Evolutionary conservation across 2,113 vertebrate genomes (phyloP).

Genomic region (Osmerus mordax): DNA sequence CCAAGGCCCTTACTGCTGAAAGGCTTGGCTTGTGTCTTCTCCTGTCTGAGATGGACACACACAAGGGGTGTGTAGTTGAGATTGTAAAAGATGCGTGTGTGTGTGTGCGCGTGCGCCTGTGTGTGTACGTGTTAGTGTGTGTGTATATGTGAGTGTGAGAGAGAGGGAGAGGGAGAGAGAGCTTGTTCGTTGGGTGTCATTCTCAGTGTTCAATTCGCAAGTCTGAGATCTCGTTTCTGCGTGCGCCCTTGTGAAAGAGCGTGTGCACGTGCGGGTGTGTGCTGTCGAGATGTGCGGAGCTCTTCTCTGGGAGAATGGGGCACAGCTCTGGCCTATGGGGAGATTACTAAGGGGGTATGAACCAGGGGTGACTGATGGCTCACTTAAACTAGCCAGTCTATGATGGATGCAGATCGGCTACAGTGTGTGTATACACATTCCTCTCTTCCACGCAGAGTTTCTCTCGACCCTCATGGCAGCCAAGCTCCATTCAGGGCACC

Average conservation of each 20-base stretch:
- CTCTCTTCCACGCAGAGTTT: background rate
- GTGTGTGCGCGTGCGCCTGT: background rate
- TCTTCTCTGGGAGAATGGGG: background rate
- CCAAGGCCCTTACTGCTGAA: constrained; percentile 45
- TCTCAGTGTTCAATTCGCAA: background rate
- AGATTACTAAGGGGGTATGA: constrained; percentile 22
- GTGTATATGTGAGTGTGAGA: constrained; percentile 6
- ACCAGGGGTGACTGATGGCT: constrained; percentile 18
- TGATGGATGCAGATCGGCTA: constrained; percentile 16
- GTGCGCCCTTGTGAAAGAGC: constrained; percentile 1
- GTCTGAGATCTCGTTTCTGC: background rate
- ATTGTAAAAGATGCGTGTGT: constrained; percentile 1
- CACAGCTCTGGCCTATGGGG: constrained; percentile 2
- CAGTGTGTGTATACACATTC: background rate
- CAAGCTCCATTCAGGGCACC: background rate
- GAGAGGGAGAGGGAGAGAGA: background rate
- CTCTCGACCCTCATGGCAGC: background rate
- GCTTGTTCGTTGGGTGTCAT: background rate
- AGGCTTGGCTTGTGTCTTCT: constrained; percentile 49
- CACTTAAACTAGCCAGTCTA: constrained; percentile 14
- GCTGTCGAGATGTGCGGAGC: background rate
- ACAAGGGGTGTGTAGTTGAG: constrained; percentile 37
- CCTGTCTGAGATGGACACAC: constrained; percentile 40
- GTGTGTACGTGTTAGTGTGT: constrained; percentile 1
- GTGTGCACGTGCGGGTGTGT: background rate